Conservation (phyloP, 2,888 invertebrate species). For the Siphlonurus alternatus region DNA sequence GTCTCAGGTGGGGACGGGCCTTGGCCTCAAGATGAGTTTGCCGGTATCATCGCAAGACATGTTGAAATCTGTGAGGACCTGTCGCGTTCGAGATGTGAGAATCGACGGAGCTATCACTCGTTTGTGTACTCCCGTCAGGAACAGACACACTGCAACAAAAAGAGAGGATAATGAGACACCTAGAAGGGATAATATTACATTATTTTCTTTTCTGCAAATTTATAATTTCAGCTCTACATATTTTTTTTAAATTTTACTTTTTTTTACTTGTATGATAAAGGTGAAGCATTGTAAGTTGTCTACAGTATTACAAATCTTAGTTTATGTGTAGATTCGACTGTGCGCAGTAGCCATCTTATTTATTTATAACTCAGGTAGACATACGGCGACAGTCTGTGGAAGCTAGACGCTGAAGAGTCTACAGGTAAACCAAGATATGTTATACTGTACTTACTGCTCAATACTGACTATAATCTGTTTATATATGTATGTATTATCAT, state of each 20-base stretch:
- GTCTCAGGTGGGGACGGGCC: slow-evolving; percentile 34
- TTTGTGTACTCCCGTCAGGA: slow-evolving; percentile 86
- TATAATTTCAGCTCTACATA: background rate
- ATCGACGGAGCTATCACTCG: slow-evolving; percentile 93
- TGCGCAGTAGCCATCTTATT: too few relatives aligned
- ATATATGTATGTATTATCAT: too few relatives aligned
- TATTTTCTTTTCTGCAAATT: background rate
- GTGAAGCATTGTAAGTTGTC: too few relatives aligned
- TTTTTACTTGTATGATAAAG: too few relatives aligned
- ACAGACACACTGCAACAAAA: slow-evolving; percentile 52
- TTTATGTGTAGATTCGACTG: too few relatives aligned
- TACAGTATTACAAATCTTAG: too few relatives aligned
- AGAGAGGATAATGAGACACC: background rate
- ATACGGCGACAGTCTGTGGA: too few relatives aligned
- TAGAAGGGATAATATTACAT: background rate
- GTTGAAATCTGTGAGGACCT: slow-evolving; percentile 85
- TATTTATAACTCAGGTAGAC: too few relatives aligned
- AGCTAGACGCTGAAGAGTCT: too few relatives aligned
- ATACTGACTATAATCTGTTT: too few relatives aligned
- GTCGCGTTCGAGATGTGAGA: slow-evolving; percentile 78
- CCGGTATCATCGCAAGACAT: slow-evolving; percentile 98
- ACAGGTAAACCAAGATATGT: too few relatives aligned
- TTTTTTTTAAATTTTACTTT: background rate
- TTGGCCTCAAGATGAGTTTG: slow-evolving; percentile 81
- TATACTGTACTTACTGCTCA: too few relatives aligned